These are phyloP conservation scores for Diaprepes abbreviatus DNA, from an alignment of 2,888 invertebrate species.

Conservation along the genomic window DNA sequence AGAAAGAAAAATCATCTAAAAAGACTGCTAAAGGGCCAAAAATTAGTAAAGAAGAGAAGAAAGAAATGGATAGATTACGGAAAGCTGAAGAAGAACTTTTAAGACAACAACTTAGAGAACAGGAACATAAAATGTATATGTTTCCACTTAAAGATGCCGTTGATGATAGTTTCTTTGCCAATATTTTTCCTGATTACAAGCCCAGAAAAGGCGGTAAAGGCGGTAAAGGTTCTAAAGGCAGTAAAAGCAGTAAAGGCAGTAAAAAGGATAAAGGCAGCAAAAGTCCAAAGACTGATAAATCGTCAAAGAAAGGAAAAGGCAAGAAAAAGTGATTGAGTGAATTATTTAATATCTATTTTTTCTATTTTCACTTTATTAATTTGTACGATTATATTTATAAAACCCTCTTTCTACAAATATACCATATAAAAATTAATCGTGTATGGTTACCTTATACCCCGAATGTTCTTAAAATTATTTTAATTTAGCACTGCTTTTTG, in stretches of 20 bases:
- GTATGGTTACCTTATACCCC: too few relatives aligned
- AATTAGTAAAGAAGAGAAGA: slow-evolving; percentile 52
- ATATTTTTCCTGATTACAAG: slow-evolving; percentile 62
- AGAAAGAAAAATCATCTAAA: slow-evolving; percentile 47
- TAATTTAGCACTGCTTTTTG: too few relatives aligned
- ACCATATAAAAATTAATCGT: too few relatives aligned
- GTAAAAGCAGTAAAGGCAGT: not conserved
- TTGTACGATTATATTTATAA: too few relatives aligned
- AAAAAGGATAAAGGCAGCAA: slow-evolving; percentile 6
- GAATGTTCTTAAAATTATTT: too few relatives aligned
- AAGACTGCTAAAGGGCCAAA: slow-evolving; percentile 56
- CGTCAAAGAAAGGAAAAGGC: not conserved
- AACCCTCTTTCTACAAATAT: too few relatives aligned
- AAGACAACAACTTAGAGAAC: slow-evolving; percentile 54
- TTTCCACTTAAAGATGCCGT: slow-evolving; percentile 64
- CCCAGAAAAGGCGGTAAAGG: slow-evolving; percentile 45
- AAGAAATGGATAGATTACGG: slow-evolving; percentile 54
- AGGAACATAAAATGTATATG: slow-evolving; percentile 62
- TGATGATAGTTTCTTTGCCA: slow-evolving; percentile 61
- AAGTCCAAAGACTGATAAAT: not conserved
- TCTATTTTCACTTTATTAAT: too few relatives aligned
- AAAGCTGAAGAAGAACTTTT: slow-evolving; percentile 57
- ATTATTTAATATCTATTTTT: too few relatives aligned
- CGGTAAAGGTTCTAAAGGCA: slow-evolving; percentile 5
- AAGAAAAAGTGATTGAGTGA: too few relatives aligned